Evolutionary conservation across 2,888 invertebrate species (phyloP), one percentile per base, ranked within the genome.

Genomic region (Cistogaster globosa): DNA sequence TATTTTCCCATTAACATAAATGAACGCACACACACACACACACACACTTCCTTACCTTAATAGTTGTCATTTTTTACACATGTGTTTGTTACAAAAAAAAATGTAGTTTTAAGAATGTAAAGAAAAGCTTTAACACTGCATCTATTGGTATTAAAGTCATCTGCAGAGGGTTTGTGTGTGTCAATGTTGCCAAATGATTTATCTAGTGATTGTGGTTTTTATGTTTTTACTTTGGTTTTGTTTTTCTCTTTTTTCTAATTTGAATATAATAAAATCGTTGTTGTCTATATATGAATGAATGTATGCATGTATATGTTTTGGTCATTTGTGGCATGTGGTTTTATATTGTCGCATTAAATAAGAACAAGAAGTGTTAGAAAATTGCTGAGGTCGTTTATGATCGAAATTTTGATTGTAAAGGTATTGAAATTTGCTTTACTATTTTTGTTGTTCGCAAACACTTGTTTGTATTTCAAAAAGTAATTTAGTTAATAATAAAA

Each of bases 301-400:
- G 42, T 12, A 42, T 7, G 42, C 1, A 42, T 42, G 42, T 32
- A 5, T 32, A 6, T 5, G 6, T 57, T 77, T 82, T 74, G 85
- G 85, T 75, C 85, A 85, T 85, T 85, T 82, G 85, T 68, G 81
- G 84, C 77, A 81, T 71, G 69, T 77, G 85, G 74, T 78, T 78
- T 78, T 42, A 71, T 58, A 65, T 26, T 78, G 82, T 82, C 85
- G 81, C 81, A 84, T 84, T 58, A 79, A 68, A 77, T 62, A 58
- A 85, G 58, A 74, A 68, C 48, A 62, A 58, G 57, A 62, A 77
- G 58, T 67, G 20, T 74, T 65, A 45, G 78, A 75, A 85, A 82
- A 82, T 79, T 85, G 85, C 85, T 85, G 85, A 85, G 78, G 82
- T 85, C 82, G 78, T 85, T 85, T 82, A 75, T 71, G 85, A 85